These are phyloP conservation scores for Cetonia aurata DNA, from an alignment of 2,888 invertebrate species.

Conservation along the genomic window DNA sequence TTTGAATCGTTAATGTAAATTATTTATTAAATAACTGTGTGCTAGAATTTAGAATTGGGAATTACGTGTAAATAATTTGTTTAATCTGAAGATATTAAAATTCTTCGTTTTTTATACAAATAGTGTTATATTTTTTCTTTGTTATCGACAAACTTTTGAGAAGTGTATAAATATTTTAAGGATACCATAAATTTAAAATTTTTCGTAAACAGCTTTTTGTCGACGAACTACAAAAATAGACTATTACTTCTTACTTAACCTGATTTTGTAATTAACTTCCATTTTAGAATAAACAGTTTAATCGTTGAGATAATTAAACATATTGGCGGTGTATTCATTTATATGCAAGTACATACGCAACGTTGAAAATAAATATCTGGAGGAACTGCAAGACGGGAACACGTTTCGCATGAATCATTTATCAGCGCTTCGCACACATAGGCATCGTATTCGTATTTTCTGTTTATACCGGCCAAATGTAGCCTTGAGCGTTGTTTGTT, in stretches of 20 bases:
- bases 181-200: too few species aligned
- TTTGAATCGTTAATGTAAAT: too few species aligned
- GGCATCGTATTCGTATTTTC: background rate
- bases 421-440: background rate
- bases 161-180: too few species aligned
- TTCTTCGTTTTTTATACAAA: too few species aligned
- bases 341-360: background rate
- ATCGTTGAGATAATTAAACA: background rate
- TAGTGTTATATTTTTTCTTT: too few species aligned
- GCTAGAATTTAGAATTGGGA: too few species aligned
- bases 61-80: too few species aligned
- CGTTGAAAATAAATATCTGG: background rate
- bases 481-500: slow-evolving; percentile 27
- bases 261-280: background rate
- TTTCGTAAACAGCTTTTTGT: too few species aligned
- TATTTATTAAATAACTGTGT: too few species aligned
- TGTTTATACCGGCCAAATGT: slow-evolving; percentile 23
- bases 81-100: too few species aligned
- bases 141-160: too few species aligned
- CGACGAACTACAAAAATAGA: too few species aligned
- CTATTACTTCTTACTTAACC: background rate
- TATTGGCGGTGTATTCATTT: background rate
- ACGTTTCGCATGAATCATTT: slow-evolving; percentile 19
- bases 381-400: background rate
- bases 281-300: background rate